A percentile compares a stretch with the other conserved stretches of the same genome.
phyloP scores from a whole-genome alignment of 2,113 vertebrate genomes.

The Glaucidium brasilianum region DNA sequence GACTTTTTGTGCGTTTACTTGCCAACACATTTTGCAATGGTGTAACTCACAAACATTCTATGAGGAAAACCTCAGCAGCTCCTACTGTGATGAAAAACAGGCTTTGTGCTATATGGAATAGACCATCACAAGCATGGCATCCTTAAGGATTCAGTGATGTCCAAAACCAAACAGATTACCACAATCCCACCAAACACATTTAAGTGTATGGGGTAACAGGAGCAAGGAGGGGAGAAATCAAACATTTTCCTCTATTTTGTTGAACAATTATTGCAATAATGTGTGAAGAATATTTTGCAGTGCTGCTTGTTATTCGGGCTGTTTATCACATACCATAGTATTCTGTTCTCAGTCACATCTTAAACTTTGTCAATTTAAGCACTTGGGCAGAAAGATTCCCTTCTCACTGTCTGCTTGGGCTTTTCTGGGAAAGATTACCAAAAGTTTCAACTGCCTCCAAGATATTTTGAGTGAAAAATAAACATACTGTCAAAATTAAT shows the following conservation, averaged over 20 bases:
- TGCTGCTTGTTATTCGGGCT: neutral
- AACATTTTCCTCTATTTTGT: neutral
- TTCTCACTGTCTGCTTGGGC: neutral
- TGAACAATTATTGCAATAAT: neutral
- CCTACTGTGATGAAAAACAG: neutral
- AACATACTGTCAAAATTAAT: neutral
- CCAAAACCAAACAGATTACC: neutral
- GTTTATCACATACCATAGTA: neutral
- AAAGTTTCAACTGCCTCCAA: neutral
- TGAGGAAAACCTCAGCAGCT: neutral
- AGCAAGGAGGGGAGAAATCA: neutral
- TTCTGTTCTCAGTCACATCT: neutral
- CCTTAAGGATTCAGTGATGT: neutral
- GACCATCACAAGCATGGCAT: neutral
- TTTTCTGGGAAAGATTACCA: neutral
- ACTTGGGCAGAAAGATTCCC: neutral
- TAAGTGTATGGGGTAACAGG: neutral
- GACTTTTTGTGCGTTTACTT: neutral
- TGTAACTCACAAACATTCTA: neutral
- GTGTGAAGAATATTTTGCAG: neutral
- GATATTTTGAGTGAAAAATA: neutral
- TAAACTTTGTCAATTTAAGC: neutral
- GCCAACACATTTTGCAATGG: neutral
- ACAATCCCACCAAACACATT: neutral
- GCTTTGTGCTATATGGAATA: neutral